Base-by-base conservation (phyloP, 2,113 vertebrate genomes). In the Noctilio leporinus region DNA sequence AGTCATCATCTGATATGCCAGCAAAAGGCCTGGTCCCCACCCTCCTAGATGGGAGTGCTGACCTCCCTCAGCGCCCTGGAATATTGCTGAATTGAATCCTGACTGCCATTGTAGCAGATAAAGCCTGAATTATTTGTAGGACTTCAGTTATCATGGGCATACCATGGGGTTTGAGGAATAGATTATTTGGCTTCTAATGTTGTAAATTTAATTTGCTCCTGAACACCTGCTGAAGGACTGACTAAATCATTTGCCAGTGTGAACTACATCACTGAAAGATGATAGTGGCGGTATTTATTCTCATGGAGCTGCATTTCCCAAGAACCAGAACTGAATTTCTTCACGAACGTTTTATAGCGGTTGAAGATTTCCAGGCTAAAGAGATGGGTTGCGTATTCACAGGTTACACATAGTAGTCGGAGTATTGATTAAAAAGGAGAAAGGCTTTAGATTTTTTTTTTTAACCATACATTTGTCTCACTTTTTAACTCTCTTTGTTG, bases 161-260 rank as follows among this genome's bases (percentile, higher is more conserved):
- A 72, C 51, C 83, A 26, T 73, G 86, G 89, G 75, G 55, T 43
- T 93, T 65, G 75, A 76, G 80, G 53, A 94, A 92, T 89, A 82
- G 57, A 81, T 95, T 83, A 89, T 95, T 91, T 94, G 76, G 55
- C 38, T 92, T 64, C 55, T 70, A 92, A 93, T 85, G 24, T 78
- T 80, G 22, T 90, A 92, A 96, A 97, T 95, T 97, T 97, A 95
- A 96, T 96, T 95, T 96, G 64, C 91, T 84, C 80, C 51, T 51
- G 81, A 97, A 93, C 53, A 97, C 93, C 95, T 93, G 95, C 91
- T 96, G 94, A 94, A 96, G 75, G 65, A 78, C 45, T 95, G 88
- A 89, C 88, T 93, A 82, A 97, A 93, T 97, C 51, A 95, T 83
- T 96, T 95, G 49, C 85, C 65, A 40, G 4, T 81, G 45, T 94